phyloP scores from a whole-genome alignment of 2,113 vertebrate species.

The Vicugna pacos region DNA sequence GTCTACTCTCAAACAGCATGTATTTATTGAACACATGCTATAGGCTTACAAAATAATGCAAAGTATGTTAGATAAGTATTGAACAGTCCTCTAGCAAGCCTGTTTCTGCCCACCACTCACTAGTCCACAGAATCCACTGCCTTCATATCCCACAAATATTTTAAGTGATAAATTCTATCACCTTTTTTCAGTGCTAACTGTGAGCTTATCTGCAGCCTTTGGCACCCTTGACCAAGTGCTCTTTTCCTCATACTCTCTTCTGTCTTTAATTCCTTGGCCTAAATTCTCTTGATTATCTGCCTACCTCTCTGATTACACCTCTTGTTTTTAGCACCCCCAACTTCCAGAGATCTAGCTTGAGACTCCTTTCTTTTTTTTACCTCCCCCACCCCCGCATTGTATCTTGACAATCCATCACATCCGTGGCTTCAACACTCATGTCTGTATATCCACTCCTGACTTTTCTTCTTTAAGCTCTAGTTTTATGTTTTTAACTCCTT shows the following conservation, averaged over 20 bases:
- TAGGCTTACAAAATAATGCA: background rate
- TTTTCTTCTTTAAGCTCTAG: background rate
- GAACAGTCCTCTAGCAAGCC: background rate
- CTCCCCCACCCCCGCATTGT: background rate
- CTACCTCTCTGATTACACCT: background rate
- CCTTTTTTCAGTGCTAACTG: background rate
- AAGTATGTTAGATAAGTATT: background rate
- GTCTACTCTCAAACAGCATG: background rate
- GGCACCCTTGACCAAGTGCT: background rate
- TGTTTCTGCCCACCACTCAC: background rate
- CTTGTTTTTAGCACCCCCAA: background rate
- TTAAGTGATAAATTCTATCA: background rate
- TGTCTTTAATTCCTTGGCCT: background rate
- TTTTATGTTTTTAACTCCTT: background rate
- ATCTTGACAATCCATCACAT: background rate
- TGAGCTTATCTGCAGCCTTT: background rate
- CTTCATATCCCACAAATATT: background rate
- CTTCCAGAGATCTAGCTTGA: background rate
- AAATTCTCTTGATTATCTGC: background rate
- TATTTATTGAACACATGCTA: background rate
- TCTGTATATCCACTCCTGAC: background rate
- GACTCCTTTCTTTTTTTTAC: background rate
- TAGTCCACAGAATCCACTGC: background rate
- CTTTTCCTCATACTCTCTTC: background rate
- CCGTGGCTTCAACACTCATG: background rate